These are phyloP conservation scores for Hydriomena furcata DNA, from an alignment of 2,888 invertebrate species.

Conservation along the genomic window DNA sequence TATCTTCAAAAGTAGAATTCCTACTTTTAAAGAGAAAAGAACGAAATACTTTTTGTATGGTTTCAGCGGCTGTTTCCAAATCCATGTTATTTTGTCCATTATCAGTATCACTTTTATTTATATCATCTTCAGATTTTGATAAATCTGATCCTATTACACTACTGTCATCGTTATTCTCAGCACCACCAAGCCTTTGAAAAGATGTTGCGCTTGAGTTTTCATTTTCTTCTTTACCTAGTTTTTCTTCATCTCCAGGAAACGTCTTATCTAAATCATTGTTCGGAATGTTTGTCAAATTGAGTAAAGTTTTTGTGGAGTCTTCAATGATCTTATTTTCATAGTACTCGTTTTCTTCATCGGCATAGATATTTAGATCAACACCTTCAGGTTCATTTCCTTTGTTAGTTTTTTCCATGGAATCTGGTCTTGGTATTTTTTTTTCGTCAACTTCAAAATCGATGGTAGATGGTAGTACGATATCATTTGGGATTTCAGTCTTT, in stretches of 20 bases:
- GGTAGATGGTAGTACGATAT: background rate
- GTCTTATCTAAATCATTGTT: background rate
- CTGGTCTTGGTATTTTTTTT: background rate
- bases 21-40: slow-evolving; percentile 75
- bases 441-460: background rate
- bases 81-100: slow-evolving; percentile 59
- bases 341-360: background rate
- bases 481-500: background rate
- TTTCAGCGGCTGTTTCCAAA: slow-evolving; percentile 78
- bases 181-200: slow-evolving; percentile 23
- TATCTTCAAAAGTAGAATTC: slow-evolving; percentile 70
- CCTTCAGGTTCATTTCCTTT: background rate
- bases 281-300: background rate
- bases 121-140: slow-evolving; percentile 33
- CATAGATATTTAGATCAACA: background rate
- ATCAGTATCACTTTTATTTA: slow-evolving; percentile 16
- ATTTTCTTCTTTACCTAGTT: slow-evolving; percentile 3
- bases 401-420: background rate
- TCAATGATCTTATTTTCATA: background rate
- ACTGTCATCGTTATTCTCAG: slow-evolving; percentile 31
- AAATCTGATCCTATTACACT: slow-evolving; percentile 31
- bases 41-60: slow-evolving; percentile 84
- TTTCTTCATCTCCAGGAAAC: background rate
- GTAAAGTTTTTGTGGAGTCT: background rate
- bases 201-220: slow-evolving; percentile 13